Evolutionary conservation across 2,113 vertebrate genomes (phyloP).

Genomic region (Megalops atlanticus): DNA sequence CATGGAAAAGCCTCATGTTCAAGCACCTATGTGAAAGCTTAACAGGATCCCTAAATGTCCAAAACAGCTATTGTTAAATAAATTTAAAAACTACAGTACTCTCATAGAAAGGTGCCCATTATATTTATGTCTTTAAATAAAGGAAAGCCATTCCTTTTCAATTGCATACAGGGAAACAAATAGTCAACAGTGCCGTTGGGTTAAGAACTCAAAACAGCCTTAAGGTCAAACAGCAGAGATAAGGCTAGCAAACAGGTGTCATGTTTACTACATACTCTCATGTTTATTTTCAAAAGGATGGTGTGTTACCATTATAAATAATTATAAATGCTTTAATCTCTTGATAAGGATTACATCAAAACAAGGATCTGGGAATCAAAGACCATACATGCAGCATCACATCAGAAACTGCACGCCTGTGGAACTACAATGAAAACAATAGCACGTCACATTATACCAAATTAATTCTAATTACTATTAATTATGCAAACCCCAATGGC

Average conservation of each 20-base stretch:
- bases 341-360: not conserved
- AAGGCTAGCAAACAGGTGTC: too few species aligned
- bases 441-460: not conserved
- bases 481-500: conserved; percentile 13
- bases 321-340: not conserved
- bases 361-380: not conserved
- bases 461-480: conserved; percentile 1
- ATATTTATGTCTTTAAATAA: too few species aligned
- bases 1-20: not conserved
- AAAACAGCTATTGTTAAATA: not conserved
- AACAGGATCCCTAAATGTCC: not conserved
- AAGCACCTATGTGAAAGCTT: not conserved
- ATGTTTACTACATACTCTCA: too few species aligned
- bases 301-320: not conserved
- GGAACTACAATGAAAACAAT: not conserved
- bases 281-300: not conserved
- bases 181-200: not conserved
- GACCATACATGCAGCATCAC: not conserved
- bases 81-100: not conserved
- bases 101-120: too few species aligned
- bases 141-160: not conserved
- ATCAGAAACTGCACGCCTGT: not conserved
- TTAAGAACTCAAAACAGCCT: not conserved
- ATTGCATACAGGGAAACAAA: not conserved
- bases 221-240: too few species aligned